Evolutionary conservation across 2,888 invertebrate genomes (phyloP).

Genomic region (Odontomyia ornata): DNA sequence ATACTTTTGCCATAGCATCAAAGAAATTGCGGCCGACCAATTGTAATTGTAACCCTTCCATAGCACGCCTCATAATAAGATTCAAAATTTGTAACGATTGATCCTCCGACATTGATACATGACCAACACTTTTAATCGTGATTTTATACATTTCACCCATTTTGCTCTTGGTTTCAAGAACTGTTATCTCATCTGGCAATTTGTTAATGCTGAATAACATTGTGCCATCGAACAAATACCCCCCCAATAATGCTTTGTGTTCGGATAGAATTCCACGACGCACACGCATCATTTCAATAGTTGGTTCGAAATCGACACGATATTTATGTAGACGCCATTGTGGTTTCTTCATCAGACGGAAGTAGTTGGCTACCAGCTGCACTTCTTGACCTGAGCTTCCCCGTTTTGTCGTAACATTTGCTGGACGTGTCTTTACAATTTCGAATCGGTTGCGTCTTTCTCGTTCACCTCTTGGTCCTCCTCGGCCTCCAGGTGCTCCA

Average conservation of each 20-base stretch:
- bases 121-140: slow-evolving; percentile 70
- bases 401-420: slow-evolving; percentile 56
- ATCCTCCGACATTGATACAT: slow-evolving; percentile 72
- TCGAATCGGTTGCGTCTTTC: slow-evolving; percentile 52
- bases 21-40: slow-evolving; percentile 78
- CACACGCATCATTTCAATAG: slow-evolving; percentile 72
- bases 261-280: slow-evolving; percentile 71
- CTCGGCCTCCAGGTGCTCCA: slow-evolving; percentile 12
- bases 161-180: slow-evolving; percentile 68
- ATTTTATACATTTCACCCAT: slow-evolving; percentile 67
- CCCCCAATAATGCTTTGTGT: slow-evolving; percentile 69
- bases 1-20: slow-evolving; percentile 74
- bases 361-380: slow-evolving; percentile 74
- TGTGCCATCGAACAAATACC: slow-evolving; percentile 81
- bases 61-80: slow-evolving; percentile 73
- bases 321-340: slow-evolving; percentile 80
- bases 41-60: slow-evolving; percentile 70
- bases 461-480: neutral
- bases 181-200: slow-evolving; percentile 69
- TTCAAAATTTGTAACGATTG: slow-evolving; percentile 82
- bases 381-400: slow-evolving; percentile 68
- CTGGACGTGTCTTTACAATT: slow-evolving; percentile 58
- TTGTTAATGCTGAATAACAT: slow-evolving; percentile 72
- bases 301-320: slow-evolving; percentile 76
- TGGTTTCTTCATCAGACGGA: slow-evolving; percentile 70